Base-by-base conservation (phyloP, 1,140 invertebrate genomes). In the Zophobas atratus region DNA sequence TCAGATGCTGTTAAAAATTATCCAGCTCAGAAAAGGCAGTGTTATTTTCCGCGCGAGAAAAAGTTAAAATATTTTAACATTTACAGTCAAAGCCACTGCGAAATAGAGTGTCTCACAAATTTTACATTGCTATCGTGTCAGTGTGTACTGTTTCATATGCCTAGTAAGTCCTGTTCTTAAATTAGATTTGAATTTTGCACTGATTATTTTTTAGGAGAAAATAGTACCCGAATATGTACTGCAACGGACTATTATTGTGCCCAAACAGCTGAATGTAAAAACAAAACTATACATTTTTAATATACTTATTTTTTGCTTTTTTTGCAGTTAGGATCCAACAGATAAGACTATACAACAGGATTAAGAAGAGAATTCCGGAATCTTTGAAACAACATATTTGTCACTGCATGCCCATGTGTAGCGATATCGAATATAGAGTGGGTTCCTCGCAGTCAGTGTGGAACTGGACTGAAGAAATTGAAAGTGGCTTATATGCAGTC, bases 1-100 rank as follows among this genome's bases (percentile, higher is more conserved):
- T 90, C 89, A 2, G 84, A 87, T 36, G 88, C 80, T 53, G 73
- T 85, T 1, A 78, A 76, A 79, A 80, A 20, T 82, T 90, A 82
- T 81, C 86, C 36, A 77, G 81, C 43, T 83, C 83, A 41, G 85
- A 89, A 89, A 79, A 88, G 92, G 1, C 90, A 92, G 77, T 93
- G 92, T 79, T 93, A 89, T 84, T 91, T 93, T 57, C 89, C 89
- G 67, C 85, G 82, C 6, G 92, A 51, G 49, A 51, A 51, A 20
- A 51, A 51, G n/a, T 20, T 51, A 20, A 51, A 51, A 20, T 51
- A 51, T 51, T 51, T 51, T 20, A 51, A 20, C 6, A 20, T 20
- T 5, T 51, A 51, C n/a, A 51, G n/a, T 20, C 4, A 51, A 20
- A 20, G 6, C 2, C 6, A 51, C 49, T 51, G 49, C n/a, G n/a